These are phyloP conservation scores for Cardiocondyla obscurior DNA, from an alignment of 1,140 invertebrate genomes.

Conservation along the genomic window DNA sequence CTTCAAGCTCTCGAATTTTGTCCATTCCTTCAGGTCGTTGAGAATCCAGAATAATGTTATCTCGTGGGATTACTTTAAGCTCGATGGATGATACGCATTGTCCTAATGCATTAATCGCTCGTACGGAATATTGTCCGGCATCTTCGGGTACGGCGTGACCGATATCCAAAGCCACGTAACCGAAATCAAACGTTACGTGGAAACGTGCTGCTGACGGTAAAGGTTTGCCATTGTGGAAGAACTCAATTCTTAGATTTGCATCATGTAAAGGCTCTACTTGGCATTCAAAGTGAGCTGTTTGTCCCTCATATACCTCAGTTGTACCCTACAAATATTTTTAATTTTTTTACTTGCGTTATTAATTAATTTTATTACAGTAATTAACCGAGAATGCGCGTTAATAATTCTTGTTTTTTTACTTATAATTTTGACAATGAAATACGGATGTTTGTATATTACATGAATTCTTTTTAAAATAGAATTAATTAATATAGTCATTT, in stretches of 20 bases:
- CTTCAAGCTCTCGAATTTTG: conserved; percentile 96
- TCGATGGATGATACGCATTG: conserved; percentile 93
- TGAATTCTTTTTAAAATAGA: too few relatives aligned
- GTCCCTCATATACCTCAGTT: conserved; percentile 92
- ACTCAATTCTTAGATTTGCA: conserved; percentile 94
- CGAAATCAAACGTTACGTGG: conserved; percentile 98
- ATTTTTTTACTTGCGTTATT: background rate
- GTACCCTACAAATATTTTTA: conserved; percentile 86
- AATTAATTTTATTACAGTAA: conserved; percentile 18
- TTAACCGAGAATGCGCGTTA: too few relatives aligned
- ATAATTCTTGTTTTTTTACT: too few relatives aligned
- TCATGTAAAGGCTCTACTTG: conserved; percentile 96
- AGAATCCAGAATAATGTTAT: conserved; percentile 96
- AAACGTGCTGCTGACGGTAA: conserved; percentile 93
- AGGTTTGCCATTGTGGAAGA: conserved; percentile 95
- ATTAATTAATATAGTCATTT: background rate
- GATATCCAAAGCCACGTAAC: conserved; percentile 96
- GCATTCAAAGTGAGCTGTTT: conserved; percentile 95
- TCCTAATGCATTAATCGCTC: conserved; percentile 94
- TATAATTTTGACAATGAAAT: too few relatives aligned
- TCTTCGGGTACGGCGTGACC: conserved; percentile 95
- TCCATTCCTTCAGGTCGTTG: conserved; percentile 98
- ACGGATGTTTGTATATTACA: too few relatives aligned
- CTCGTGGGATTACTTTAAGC: conserved; percentile 92
- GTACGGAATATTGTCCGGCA: conserved; percentile 96